phyloP scores from a whole-genome alignment of 2,113 vertebrate genomes.

The Macroglossus sobrinus region DNA sequence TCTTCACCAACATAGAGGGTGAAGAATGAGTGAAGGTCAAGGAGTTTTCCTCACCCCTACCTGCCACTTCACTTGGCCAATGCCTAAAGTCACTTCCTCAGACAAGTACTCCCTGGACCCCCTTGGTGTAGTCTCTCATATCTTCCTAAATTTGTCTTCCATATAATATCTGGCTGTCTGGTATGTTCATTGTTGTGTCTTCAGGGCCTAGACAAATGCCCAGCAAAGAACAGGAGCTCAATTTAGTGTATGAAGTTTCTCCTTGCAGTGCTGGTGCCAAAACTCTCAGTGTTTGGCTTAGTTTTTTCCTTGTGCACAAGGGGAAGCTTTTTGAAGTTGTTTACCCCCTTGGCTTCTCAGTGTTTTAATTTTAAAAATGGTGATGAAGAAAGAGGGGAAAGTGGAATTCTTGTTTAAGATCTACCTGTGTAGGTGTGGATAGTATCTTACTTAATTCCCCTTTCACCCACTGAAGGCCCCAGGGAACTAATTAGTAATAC shows the following conservation, averaged over 20 bases:
- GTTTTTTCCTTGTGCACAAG: neutral
- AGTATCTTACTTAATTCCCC: neutral
- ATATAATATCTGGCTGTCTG: neutral
- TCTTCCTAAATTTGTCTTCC: neutral
- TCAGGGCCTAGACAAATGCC: neutral
- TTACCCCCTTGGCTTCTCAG: neutral
- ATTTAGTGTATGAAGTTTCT: neutral
- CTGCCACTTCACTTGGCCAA: no score
- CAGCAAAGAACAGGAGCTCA: neutral
- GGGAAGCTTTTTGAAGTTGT: neutral
- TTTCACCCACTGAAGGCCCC: neutral
- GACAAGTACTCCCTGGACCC: neutral
- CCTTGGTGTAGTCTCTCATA: neutral
- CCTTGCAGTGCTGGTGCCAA: no score
- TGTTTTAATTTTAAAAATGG: neutral
- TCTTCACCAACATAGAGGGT: no score
- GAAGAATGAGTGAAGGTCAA: neutral
- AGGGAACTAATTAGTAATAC: no score
- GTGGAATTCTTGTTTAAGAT: neutral
- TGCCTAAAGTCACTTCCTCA: neutral
- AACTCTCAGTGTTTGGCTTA: no score
- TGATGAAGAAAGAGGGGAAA: neutral
- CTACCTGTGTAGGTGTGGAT: neutral
- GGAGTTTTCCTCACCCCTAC: neutral
- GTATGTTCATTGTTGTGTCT: neutral